These are phyloP conservation scores for Neogale vison DNA, from an alignment of 2,113 vertebrate genomes.

Conservation along the genomic window DNA sequence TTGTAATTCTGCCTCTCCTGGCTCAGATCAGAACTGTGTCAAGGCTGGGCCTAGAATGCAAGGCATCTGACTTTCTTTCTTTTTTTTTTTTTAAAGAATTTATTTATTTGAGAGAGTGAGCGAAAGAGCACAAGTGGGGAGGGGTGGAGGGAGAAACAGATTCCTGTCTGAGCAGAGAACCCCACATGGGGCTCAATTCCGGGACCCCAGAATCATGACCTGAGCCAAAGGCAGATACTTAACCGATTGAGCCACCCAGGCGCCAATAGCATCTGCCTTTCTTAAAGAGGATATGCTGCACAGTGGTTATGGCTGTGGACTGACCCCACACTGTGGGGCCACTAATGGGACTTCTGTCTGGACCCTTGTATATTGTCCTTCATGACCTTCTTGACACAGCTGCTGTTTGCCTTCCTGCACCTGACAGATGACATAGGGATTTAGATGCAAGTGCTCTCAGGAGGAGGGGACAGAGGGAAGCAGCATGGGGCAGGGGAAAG, in stretches of 20 bases:
- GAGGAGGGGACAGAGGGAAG: neutral
- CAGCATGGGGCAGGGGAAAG: neutral
- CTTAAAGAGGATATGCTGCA: neutral
- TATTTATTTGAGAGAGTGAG: no score
- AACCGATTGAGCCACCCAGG: no score
- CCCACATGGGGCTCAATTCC: no score
- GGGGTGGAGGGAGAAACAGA: no score
- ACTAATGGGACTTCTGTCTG: neutral
- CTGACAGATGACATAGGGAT: neutral
- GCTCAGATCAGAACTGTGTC: neutral
- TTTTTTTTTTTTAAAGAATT: no score
- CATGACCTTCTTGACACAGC: neutral
- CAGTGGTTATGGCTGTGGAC: neutral
- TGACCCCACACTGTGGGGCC: neutral
- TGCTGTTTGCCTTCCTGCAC: neutral
- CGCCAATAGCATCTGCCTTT: neutral
- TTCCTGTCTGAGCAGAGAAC: no score
- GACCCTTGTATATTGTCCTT: neutral
- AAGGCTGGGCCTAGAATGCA: neutral
- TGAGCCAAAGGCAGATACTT: no score
- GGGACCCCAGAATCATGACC: no score
- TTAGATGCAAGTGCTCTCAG: neutral
- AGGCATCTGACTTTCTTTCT: no score
- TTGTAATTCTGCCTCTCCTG: neutral
- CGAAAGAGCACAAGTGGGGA: no score